phyloP scores from a whole-genome alignment of 2,113 vertebrate species.

The Ciconia maguari region DNA sequence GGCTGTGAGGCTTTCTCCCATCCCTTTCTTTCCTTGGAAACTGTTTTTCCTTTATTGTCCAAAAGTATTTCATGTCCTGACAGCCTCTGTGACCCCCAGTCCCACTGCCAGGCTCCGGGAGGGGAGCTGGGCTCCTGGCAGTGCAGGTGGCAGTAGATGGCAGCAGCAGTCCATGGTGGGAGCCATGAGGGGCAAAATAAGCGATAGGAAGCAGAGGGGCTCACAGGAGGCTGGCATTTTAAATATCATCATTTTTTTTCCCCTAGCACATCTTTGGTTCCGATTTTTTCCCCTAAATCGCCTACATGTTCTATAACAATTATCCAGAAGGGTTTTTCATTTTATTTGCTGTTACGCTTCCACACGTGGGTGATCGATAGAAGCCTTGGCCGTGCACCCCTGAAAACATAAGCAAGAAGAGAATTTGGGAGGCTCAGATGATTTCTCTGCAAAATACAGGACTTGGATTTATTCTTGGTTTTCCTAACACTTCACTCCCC shows the following conservation, averaged over 20 bases:
- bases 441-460: conserved; percentile 23
- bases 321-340: conserved; percentile 53
- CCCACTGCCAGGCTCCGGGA: neutral
- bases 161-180: conserved; percentile 58
- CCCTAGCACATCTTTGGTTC: conserved; percentile 7
- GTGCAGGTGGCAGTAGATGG: conserved; percentile 64
- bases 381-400: neutral
- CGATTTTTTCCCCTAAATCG: conserved; percentile 31
- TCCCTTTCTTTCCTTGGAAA: neutral
- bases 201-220: neutral
- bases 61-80: neutral
- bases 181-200: neutral
- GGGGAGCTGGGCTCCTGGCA: neutral
- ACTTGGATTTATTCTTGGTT: conserved; percentile 14
- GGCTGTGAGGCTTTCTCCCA: neutral
- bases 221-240: conserved; percentile 26
- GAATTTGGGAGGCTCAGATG: neutral
- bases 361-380: neutral
- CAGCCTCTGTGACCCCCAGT: too few species aligned
- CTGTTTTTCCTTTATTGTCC: neutral
- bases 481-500: neutral
- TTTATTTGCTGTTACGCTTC: conserved; percentile 52
- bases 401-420: neutral
- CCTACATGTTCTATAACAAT: conserved; percentile 53
- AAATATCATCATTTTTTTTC: neutral